These are phyloP conservation scores for Eupithecia pulchellata DNA, from an alignment of 2,888 invertebrate genomes.

Conservation along the genomic window DNA sequence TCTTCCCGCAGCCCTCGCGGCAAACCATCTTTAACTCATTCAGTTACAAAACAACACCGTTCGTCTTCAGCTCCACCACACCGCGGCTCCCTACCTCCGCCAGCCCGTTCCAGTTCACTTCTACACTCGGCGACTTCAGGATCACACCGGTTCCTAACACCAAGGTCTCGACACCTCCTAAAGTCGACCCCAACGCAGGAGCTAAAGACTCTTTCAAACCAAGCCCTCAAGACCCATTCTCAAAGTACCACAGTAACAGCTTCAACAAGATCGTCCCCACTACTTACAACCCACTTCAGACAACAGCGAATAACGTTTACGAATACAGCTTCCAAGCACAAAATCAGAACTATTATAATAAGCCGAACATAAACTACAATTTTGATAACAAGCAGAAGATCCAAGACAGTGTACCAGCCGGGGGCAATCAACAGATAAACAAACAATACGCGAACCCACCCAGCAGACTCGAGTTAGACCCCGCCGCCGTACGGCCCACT, in stretches of 20 bases:
- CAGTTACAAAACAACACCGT: constrained; percentile 70
- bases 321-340: constrained; percentile 65
- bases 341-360: constrained; percentile 61
- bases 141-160: constrained; percentile 78
- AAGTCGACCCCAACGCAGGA: constrained; percentile 72
- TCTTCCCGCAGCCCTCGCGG: constrained; percentile 71
- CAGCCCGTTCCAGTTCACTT: constrained; percentile 70
- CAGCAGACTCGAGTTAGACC: constrained; percentile 51
- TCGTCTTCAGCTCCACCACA: constrained; percentile 68
- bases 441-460: constrained; percentile 67
- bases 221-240: constrained; percentile 79
- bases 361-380: constrained; percentile 51
- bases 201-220: constrained; percentile 72
- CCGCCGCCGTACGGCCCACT: constrained; percentile 62
- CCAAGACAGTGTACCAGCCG: constrained; percentile 70
- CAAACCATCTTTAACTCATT: constrained; percentile 76
- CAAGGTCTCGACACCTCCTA: constrained; percentile 66
- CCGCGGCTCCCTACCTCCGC: constrained; percentile 67
- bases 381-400: constrained; percentile 70
- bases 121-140: constrained; percentile 72
- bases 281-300: constrained; percentile 72
- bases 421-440: constrained; percentile 67
- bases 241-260: constrained; percentile 60
- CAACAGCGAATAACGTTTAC: constrained; percentile 66
- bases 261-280: constrained; percentile 70